Conservation (phyloP, 2,888 invertebrate species). For the Dioctria linearis region DNA sequence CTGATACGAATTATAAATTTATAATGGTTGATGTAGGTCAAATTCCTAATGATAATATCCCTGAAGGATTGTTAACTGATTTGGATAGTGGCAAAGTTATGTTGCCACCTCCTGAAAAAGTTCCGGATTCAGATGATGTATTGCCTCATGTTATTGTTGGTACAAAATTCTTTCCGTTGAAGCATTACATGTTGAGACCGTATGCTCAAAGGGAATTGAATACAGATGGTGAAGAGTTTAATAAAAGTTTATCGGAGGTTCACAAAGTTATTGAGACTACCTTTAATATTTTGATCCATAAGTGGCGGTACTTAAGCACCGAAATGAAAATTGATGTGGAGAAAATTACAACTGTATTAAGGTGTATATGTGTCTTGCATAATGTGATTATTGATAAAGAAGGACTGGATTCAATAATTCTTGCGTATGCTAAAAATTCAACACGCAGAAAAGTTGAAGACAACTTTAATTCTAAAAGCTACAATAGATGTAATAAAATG, state of each 20-base stretch:
- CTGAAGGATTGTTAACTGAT: neutral
- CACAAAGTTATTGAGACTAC: constrained; percentile 24
- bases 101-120: neutral
- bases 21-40: constrained; percentile 8
- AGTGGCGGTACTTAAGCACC: constrained; percentile 11
- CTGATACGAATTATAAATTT: constrained; percentile 17
- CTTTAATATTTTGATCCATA: neutral
- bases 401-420: neutral
- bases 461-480: neutral
- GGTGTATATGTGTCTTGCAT: constrained; percentile 18
- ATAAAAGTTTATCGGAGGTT: neutral
- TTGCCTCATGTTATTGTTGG: constrained; percentile 1
- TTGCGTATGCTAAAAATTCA: neutral
- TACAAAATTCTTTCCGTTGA: constrained; percentile 19
- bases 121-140: neutral
- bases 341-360: constrained; percentile 1
- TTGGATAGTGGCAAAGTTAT: neutral
- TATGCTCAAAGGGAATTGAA: neutral
- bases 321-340: neutral
- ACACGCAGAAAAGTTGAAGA: neutral
- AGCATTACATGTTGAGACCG: constrained; percentile 4
- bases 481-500: neutral
- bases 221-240: constrained; percentile 4
- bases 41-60: constrained; percentile 4
- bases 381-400: constrained; percentile 12